Percentiles rank a stretch among this genome's conserved stretches.
phyloP scores from a whole-genome alignment of 2,888 invertebrate species.

The Cordilura impudica region DNA sequence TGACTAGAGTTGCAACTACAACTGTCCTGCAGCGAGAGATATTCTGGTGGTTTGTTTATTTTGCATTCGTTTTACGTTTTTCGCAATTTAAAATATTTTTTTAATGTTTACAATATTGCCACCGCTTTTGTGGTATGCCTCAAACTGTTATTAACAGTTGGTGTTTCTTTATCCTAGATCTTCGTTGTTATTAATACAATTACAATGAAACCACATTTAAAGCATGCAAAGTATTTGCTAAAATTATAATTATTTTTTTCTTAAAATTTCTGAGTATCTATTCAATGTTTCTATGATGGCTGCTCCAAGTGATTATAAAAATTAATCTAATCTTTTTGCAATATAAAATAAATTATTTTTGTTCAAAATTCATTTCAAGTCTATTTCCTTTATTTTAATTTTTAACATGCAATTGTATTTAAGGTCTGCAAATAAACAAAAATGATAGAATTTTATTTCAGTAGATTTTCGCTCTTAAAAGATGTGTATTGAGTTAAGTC shows the following conservation, averaged over 20 bases:
- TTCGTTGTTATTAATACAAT: not conserved
- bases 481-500: not conserved
- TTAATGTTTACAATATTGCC: too few relatives aligned
- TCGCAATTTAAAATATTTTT: not conserved
- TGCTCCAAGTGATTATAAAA: too few relatives aligned
- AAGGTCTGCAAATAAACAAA: not conserved
- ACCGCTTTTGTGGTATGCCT: too few relatives aligned
- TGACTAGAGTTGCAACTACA: constrained; percentile 12
- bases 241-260: too few relatives aligned
- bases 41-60: constrained; percentile 11
- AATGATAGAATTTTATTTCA: not conserved
- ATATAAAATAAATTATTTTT: not conserved
- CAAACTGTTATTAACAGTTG: too few relatives aligned
- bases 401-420: not conserved
- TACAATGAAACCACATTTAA: constrained; percentile 34
- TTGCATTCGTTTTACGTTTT: not conserved
- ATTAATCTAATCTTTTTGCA: too few relatives aligned
- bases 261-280: too few relatives aligned
- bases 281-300: too few relatives aligned
- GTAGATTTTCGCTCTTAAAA: too few relatives aligned
- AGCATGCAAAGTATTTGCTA: too few relatives aligned
- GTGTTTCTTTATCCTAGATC: not conserved
- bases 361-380: not conserved
- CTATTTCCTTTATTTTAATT: not conserved
- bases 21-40: constrained; percentile 51